These are phyloP conservation scores for Cydia pomonella DNA, from an alignment of 1,140 invertebrate species.

Conservation along the genomic window DNA sequence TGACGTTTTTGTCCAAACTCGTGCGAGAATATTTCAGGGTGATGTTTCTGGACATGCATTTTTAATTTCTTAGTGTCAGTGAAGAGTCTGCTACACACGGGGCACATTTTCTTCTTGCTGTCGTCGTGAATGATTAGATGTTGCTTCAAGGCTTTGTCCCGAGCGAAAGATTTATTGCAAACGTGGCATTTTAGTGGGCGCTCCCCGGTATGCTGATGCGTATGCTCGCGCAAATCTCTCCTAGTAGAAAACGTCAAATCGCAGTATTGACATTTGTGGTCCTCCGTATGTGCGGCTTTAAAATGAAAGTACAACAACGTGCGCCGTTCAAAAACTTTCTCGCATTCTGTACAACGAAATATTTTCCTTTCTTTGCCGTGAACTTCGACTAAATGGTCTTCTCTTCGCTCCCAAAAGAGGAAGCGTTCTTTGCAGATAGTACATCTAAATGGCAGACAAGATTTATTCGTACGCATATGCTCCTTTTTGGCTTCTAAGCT, in stretches of 20 bases:
- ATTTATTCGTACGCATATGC: conserved; percentile 32
- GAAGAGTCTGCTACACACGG: conserved; percentile 49
- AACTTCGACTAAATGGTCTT: conserved; percentile 36
- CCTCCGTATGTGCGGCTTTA: conserved; percentile 37
- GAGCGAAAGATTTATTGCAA: conserved; percentile 63
- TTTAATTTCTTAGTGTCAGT: neutral
- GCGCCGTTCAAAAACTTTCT: conserved; percentile 31
- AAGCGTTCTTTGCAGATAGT: conserved; percentile 33
- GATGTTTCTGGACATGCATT: conserved; percentile 31
- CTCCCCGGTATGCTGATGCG: conserved; percentile 10
- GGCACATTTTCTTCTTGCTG: conserved; percentile 53
- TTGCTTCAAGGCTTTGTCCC: conserved; percentile 60
- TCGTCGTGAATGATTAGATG: conserved; percentile 56
- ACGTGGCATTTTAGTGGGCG: conserved; percentile 39
- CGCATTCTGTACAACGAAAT: conserved; percentile 37
- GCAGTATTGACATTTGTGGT: conserved; percentile 39
- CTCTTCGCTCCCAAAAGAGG: conserved; percentile 33
- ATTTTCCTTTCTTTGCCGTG: conserved; percentile 36
- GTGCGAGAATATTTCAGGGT: conserved; percentile 20
- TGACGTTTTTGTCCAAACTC: neutral
- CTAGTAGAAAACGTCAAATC: conserved; percentile 36
- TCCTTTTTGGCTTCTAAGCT: conserved; percentile 35
- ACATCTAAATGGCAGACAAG: conserved; percentile 31
- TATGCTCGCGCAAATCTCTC: conserved; percentile 20
- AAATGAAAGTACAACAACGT: conserved; percentile 38